Evolutionary conservation across 1,140 invertebrate species (phyloP).

Genomic region (Drosophila bifasciata): DNA sequence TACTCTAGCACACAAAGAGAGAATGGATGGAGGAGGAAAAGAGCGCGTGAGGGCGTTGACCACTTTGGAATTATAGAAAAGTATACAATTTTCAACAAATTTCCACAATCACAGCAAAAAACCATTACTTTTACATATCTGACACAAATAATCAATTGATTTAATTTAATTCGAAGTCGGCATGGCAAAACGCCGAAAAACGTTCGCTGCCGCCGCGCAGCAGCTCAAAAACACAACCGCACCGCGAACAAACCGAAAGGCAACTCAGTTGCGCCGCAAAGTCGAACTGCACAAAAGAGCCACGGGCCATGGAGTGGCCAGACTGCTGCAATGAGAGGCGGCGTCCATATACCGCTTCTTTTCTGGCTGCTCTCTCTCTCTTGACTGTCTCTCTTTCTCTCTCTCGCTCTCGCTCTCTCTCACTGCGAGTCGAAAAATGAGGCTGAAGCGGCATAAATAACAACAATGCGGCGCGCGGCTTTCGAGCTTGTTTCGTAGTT

Average conservation of each 20-base stretch:
- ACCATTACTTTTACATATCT: conserved; percentile 1
- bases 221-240: conserved; percentile 65
- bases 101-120: conserved; percentile 3
- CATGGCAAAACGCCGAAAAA: conserved; percentile 56
- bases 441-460: conserved; percentile 60
- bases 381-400: conserved; percentile 2
- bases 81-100: not conserved
- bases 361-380: conserved; percentile 14
- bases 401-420: not conserved
- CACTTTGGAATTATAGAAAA: conserved; percentile 5
- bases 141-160: conserved; percentile 45
- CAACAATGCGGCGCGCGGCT: conserved; percentile 41
- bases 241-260: conserved; percentile 56
- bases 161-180: conserved; percentile 31
- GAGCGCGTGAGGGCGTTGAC: conserved; percentile 20
- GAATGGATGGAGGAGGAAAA: conserved; percentile 11
- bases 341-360: conserved; percentile 7
- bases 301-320: conserved; percentile 42
- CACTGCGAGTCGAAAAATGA: conserved; percentile 24
- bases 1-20: not conserved
- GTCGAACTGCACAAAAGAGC: conserved; percentile 40
- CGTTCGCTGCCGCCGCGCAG: conserved; percentile 27
- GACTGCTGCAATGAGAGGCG: conserved; percentile 27
- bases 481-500: conserved; percentile 35
- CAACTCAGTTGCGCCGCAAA: conserved; percentile 28